phyloP scores from a whole-genome alignment of 2,888 invertebrate species.

The Sesia bembeciformis region DNA sequence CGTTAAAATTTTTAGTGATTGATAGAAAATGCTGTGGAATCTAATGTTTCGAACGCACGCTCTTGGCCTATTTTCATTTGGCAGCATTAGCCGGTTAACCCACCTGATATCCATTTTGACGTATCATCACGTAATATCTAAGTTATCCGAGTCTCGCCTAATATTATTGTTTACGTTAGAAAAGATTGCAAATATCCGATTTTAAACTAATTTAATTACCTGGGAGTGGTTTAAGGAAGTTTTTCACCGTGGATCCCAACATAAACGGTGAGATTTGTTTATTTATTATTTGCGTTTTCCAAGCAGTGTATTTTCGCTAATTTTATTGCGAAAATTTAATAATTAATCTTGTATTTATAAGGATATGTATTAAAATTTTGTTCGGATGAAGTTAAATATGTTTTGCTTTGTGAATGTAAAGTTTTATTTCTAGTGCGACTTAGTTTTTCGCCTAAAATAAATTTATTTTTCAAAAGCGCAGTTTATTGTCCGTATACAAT shows the following conservation, averaged over 20 bases:
- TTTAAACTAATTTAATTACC: slow-evolving; percentile 7
- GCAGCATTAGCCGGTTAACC: background rate
- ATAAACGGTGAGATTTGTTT: slow-evolving; percentile 32
- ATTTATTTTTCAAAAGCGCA: too few relatives aligned
- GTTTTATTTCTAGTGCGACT: too few relatives aligned
- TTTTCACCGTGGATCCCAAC: slow-evolving; percentile 52
- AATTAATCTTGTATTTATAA: too few relatives aligned
- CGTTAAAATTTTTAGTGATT: background rate
- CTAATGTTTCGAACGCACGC: slow-evolving; percentile 1
- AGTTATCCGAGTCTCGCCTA: background rate
- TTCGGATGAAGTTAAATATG: too few relatives aligned
- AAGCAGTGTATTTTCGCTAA: too few relatives aligned
- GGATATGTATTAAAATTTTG: too few relatives aligned
- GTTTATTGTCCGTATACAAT: too few relatives aligned
- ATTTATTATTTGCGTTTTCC: background rate
- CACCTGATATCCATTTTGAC: background rate
- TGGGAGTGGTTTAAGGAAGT: background rate
- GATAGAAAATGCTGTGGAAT: background rate
- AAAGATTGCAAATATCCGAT: slow-evolving; percentile 9
- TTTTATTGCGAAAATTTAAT: too few relatives aligned
- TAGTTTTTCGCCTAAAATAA: too few relatives aligned
- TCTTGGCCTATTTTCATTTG: slow-evolving; percentile 3
- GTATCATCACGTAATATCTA: background rate
- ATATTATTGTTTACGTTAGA: slow-evolving; percentile 7
- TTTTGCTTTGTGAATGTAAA: too few relatives aligned